A percentile compares a stretch with the other conserved stretches of the same genome.
Evolutionary conservation across 2,113 vertebrate species (phyloP).

Genomic region (Epinephelus cyanopodus): DNA sequence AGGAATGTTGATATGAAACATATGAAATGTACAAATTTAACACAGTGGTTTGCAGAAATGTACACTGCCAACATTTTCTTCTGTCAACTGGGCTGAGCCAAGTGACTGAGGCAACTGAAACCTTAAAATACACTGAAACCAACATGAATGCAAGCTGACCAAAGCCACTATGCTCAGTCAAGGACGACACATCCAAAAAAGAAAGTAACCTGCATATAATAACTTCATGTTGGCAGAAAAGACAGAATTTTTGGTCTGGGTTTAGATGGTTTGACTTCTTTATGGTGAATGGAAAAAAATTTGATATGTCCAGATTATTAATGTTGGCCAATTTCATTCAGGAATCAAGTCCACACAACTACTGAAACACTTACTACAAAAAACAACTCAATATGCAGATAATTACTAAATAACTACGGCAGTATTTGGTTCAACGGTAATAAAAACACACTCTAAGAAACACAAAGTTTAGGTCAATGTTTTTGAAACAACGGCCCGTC

Average conservation of each 20-base stretch:
- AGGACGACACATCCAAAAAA: background rate
- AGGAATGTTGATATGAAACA: too few relatives aligned
- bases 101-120: background rate
- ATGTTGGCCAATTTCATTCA: background rate
- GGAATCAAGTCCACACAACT: background rate
- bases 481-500: conserved; percentile 22
- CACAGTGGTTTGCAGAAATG: too few relatives aligned
- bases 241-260: background rate
- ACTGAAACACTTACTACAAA: background rate
- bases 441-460: background rate
- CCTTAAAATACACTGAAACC: background rate
- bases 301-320: background rate
- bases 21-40: too few relatives aligned
- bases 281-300: background rate
- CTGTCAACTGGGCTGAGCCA: background rate
- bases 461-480: conserved; percentile 3
- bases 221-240: background rate
- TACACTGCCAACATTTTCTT: too few relatives aligned
- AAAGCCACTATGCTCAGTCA: background rate
- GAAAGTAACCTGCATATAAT: background rate
- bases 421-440: conserved; percentile 9
- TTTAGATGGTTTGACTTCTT: background rate
- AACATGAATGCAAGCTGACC: background rate
- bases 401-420: background rate
- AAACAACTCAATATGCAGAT: background rate